These are phyloP conservation scores for Nomada hirtipes DNA, from an alignment of 2,888 invertebrate species.

Conservation along the genomic window DNA sequence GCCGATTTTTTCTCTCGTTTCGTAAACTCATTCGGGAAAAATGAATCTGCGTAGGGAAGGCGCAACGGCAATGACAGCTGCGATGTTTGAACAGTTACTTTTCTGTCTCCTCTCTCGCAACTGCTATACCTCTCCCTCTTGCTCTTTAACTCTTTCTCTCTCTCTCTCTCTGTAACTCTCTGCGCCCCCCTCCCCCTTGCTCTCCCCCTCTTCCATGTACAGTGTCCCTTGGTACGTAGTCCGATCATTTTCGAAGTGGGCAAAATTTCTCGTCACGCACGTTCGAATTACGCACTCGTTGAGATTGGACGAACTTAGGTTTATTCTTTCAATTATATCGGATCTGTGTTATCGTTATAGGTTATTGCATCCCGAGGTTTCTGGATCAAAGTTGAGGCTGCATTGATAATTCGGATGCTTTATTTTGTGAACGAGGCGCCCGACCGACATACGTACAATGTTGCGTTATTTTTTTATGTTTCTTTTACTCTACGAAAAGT, in stretches of 20 bases:
- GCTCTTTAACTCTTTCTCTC: background rate
- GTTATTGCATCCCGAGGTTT: slow-evolving; percentile 1
- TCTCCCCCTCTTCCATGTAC: background rate
- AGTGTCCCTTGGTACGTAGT: background rate
- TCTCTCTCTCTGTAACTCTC: slow-evolving; percentile 15
- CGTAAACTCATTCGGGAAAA: slow-evolving; percentile 40
- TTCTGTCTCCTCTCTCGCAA: slow-evolving; percentile 20
- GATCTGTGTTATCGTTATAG: slow-evolving; percentile 15
- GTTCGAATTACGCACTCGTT: background rate
- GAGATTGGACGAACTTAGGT: background rate
- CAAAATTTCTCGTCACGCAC: slow-evolving; percentile 13
- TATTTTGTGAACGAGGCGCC: too few species aligned
- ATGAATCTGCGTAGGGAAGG: slow-evolving; percentile 63
- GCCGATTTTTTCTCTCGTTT: slow-evolving; percentile 2
- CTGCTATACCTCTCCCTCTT: slow-evolving; percentile 17
- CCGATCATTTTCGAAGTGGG: slow-evolving; percentile 20
- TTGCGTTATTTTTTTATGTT: too few species aligned
- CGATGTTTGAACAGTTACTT: slow-evolving; percentile 63
- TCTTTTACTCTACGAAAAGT: too few species aligned
- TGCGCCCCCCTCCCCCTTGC: background rate
- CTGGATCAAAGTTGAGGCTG: too few species aligned
- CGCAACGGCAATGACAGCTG: slow-evolving; percentile 82
- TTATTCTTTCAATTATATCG: too few species aligned
- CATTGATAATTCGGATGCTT: too few species aligned
- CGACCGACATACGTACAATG: too few species aligned